Conservation (phyloP, 2,888 invertebrate species). For the Camptogramma bilineatum region DNA sequence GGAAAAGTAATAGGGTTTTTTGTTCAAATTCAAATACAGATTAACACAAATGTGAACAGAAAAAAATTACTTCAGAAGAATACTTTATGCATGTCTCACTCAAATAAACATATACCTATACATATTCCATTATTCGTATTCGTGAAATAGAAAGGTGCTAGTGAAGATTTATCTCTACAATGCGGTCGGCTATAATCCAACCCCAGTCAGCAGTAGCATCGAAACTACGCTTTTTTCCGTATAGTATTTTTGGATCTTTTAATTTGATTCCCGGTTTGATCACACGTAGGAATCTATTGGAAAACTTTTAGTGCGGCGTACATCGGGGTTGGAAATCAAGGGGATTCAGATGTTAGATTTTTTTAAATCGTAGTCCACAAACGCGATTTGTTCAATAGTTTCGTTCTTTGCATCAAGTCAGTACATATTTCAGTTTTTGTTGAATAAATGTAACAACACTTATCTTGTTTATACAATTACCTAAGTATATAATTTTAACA, state of each 20-base stretch:
- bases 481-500: no score
- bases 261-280: slow-evolving; percentile 21
- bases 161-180: neutral
- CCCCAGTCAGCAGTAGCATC: neutral
- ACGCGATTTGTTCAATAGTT: slow-evolving; percentile 7
- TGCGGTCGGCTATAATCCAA: neutral
- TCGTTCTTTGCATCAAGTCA: no score
- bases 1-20: no score
- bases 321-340: slow-evolving; percentile 9
- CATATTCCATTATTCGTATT: neutral
- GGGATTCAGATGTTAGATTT: slow-evolving; percentile 14
- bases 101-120: no score
- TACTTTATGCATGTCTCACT: no score
- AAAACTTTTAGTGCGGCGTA: slow-evolving; percentile 18
- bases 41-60: no score
- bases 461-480: no score
- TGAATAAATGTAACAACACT: no score
- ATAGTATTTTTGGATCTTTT: slow-evolving; percentile 21
- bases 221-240: slow-evolving; percentile 1
- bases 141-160: neutral
- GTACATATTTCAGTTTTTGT: no score
- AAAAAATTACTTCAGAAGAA: no score
- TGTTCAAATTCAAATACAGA: no score
- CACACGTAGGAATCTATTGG: slow-evolving; percentile 16
- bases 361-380: slow-evolving; percentile 5